phyloP scores from a whole-genome alignment of 2,797 vertebrate species.

The Agapornis canus region DNA sequence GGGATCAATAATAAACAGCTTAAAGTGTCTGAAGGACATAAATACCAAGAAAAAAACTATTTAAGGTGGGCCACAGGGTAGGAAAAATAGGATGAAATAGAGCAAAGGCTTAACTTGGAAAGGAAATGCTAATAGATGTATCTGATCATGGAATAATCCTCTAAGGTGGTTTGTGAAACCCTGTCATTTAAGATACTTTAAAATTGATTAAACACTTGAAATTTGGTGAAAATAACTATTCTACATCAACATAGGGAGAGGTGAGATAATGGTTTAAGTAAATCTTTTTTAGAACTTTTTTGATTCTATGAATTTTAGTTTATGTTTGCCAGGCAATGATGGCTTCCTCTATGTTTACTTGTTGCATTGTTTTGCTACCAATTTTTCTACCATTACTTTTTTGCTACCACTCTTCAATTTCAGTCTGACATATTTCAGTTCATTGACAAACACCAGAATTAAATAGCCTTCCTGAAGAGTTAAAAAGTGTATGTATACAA shows the following conservation, averaged over 20 bases:
- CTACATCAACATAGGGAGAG: neutral
- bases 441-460: neutral
- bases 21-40: neutral
- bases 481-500: neutral
- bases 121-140: neutral
- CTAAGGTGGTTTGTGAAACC: neutral
- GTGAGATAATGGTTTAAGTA: neutral
- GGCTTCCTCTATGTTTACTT: neutral
- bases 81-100: neutral
- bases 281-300: neutral
- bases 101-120: neutral
- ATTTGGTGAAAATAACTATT: neutral
- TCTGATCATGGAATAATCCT: neutral
- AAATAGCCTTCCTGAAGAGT: neutral
- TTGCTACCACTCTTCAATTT: neutral
- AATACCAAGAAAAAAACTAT: neutral
- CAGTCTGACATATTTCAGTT: neutral
- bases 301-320: neutral
- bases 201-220: neutral
- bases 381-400: neutral
- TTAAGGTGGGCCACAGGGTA: neutral
- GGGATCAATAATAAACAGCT: neutral
- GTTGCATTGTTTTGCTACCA: neutral
- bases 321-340: neutral
- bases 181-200: neutral